Percentiles rank a stretch among this genome's conserved stretches.
Evolutionary conservation across 2,797 vertebrate species (phyloP).

Genomic region (Lepus oiostolus): DNA sequence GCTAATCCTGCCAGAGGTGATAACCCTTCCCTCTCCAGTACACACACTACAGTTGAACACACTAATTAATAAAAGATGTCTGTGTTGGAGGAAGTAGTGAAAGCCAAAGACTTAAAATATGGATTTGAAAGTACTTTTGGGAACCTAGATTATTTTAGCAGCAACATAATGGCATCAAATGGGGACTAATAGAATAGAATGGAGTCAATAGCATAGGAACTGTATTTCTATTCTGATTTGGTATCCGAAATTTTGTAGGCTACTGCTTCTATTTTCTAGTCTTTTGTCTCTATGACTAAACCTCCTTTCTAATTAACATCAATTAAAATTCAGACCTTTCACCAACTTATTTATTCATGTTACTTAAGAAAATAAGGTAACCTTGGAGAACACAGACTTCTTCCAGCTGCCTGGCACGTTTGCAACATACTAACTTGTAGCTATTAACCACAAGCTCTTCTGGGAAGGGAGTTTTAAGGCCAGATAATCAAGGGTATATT

Average conservation of each 20-base stretch:
- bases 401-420: constrained; percentile 40
- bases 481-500: constrained; percentile 55
- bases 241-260: constrained; percentile 27
- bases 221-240: constrained; percentile 65
- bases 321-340: constrained; percentile 44
- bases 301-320: constrained; percentile 40
- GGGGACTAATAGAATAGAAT: constrained; percentile 27
- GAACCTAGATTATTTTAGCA: constrained; percentile 23
- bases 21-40: background rate
- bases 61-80: background rate
- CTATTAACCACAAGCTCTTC: constrained; percentile 42
- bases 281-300: constrained; percentile 54
- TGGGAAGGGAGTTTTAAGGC: constrained; percentile 46
- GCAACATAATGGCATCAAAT: constrained; percentile 11
- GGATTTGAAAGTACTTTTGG: constrained; percentile 24
- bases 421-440: constrained; percentile 9
- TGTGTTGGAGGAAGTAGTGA: background rate
- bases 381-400: constrained; percentile 61
- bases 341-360: constrained; percentile 37
- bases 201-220: constrained; percentile 39
- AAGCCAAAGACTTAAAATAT: constrained; percentile 34
- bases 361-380: constrained; percentile 53
- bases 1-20: background rate
- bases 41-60: background rate
- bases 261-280: constrained; percentile 43